Evolutionary conservation across 2,888 invertebrate species (phyloP), one percentile per base, ranked within the genome.

Genomic region (Zhuqinia jingwanae): DNA sequence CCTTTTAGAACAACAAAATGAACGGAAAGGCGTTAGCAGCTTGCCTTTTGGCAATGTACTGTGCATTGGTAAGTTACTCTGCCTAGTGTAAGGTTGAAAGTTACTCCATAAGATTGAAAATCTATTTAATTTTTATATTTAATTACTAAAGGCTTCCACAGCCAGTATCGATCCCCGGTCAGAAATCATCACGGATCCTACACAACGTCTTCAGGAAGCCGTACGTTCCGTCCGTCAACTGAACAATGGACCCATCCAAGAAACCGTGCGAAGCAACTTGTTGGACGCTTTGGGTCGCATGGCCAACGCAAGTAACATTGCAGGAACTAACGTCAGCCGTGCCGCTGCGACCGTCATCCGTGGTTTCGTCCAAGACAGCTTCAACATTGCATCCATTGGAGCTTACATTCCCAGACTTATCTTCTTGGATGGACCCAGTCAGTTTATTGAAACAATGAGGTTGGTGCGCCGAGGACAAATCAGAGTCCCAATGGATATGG

Each of bases 351-450:
- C 82, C 53, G 75, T 90, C 17, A 88, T 89, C 75, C 89, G 89
- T 30, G 90, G 90, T 17, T 85, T 85, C 27, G 79, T 85, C 15
- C 85, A 85, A 17, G 85, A 85, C 65, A 80, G 60, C 22, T 89
- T 90, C 82, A 81, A 87, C 75, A 68, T 90, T 36, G 89, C 87
- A 17, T 88, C 88, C 30, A 89, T 90, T 68, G 89, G 89, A 10
- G 87, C 81, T 0, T 90, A 90, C 87, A 89, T 90, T 85, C 90
- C 90, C 36, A 53, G 89, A 47, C 87, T 90, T 30, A 85, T 90
- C 82, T 89, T 90, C 85, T 84, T 90, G 65, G 90, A 90, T 70
- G 90, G 90, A 80, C 89, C 90, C 20, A 87, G 60, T 42, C 90
- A 90, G 53, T 90, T 89, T 80, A 88, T 90, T 45, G 89, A 90